Evolutionary conservation across 1,140 invertebrate genomes (phyloP), one percentile per base, ranked within the genome.

Genomic region (Uloborus diversus): DNA sequence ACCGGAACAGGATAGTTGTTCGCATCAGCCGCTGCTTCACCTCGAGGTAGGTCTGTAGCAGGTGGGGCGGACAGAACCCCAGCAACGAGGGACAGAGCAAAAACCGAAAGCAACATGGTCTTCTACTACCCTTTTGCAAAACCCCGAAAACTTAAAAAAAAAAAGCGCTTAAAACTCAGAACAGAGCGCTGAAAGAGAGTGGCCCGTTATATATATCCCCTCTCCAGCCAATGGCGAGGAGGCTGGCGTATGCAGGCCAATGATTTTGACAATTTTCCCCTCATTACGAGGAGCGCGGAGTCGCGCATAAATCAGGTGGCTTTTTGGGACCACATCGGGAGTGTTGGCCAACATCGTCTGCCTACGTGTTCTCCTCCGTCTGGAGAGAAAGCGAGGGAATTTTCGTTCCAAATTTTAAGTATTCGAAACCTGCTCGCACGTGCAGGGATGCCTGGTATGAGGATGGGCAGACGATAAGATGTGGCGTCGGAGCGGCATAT

Each of bases 231-330:
- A 68, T 49, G 65, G 25, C 23, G n/a, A 42, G 27, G 28, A 51
- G 42, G 17, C 11, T n/a, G n/a, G 25, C 28, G 65, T 49, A 68
- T 68, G 65, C 65, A 68, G 65, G 65, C 65, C 65, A 68, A 30
- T 68, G 65, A 51, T 68, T 68, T 49, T 68, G 37, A 51, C 42
- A 68, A 51, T 42, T 68, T 51, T 68, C 27, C 65, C 65, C 42
- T 68, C 20, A 68, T 68, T 68, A 23, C 33, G 33, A 25, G 61
- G 32, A 28, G 61, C 32, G 61, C 27, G 65, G 49, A 25, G 49
- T 42, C 30, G 23, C 11, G 14, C 47, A 51, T 68, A 68, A 68
- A 68, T 68, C 65, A 68, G 32, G 32, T 68, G 65, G n/a, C n/a
- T 68, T 68, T 68, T 37, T 33, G 35, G 42, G 35, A 17, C 42